Percentiles rank a stretch among this genome's conserved stretches.
Evolutionary conservation across 92 coral and sea anemone species (phyloP).

Genomic region (Bergia puertoricense): DNA sequence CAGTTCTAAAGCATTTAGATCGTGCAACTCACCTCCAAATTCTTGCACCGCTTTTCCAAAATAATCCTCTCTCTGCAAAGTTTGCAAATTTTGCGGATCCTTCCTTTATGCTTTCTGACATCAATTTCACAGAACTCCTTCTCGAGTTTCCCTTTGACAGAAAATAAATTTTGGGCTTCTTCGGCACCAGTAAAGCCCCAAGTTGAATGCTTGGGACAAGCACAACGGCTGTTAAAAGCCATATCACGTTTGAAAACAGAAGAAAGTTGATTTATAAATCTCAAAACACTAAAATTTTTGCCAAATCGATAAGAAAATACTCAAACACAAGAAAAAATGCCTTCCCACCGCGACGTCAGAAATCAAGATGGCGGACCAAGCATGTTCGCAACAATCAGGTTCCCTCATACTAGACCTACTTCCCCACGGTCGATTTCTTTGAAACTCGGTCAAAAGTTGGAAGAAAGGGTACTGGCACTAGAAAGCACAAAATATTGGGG

Average conservation of each 20-base stretch:
- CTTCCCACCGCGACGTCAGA: not conserved
- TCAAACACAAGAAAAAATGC: not conserved
- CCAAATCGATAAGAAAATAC: not conserved
- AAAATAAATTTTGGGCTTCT: too few relatives aligned
- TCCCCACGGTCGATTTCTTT: too few relatives aligned
- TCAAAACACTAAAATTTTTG: not conserved
- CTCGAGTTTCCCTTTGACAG: constrained; percentile 1
- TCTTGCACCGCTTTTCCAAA: not conserved
- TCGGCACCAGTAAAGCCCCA: too few relatives aligned
- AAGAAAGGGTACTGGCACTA: too few relatives aligned
- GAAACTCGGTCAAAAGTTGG: too few relatives aligned
- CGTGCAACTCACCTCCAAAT: constrained; percentile 7
- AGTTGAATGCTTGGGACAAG: constrained; percentile 13
- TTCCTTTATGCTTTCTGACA: not conserved
- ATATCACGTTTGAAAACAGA: not conserved
- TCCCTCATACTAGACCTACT: too few relatives aligned
- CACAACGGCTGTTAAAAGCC: constrained; percentile 12
- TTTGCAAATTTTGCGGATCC: not conserved
- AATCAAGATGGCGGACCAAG: too few relatives aligned
- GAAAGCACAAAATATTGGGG: too few relatives aligned
- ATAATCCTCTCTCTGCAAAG: not conserved
- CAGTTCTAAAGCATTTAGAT: constrained; percentile 18
- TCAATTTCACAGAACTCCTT: not conserved
- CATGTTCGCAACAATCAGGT: too few relatives aligned
- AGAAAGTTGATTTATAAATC: constrained; percentile 2